Evolutionary conservation across 2,797 vertebrate species (phyloP), one percentile per base, ranked within the genome.

Genomic region (Ambastaia sidthimunki): DNA sequence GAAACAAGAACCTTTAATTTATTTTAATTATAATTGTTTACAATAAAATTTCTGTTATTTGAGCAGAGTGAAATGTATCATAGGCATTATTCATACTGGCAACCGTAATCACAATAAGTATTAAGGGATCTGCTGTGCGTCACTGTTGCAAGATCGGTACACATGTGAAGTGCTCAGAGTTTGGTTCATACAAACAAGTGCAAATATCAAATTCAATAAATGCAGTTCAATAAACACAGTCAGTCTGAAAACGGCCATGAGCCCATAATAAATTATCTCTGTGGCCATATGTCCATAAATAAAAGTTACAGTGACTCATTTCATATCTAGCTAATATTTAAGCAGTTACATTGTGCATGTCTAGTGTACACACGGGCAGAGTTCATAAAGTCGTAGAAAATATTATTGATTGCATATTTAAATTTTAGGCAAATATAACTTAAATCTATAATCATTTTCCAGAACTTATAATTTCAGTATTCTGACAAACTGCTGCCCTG

Each of bases 171-270:
- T 78, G 74, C 62, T 57, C 59, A 9, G 7, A 78, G 54, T 70
- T 78, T 41, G 66, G 55, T 71, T 71, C 63, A 54, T 57, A 54
- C 57, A 65, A 71, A 78, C 41, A 71, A 4, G 11, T 73, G 48
- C 57, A 54, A 84, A 74, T 69, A 57, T 70, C 11, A 57, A 67
- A 71, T 71, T 18, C 7, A 71, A 78, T 7, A 37, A 34, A 70
- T 23, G 9, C 11, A 31, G 59, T 62, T 62, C 13, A 16, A 16
- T 28, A 60, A 60, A 13, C 59, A 54, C 18, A 7, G 25, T 62
- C 13, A 62, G 57, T 59, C 21, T 28, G 50, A 34, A 9, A 54
- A 54, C 19, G 13, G 48, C 25, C 18, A 65, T 10, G 1, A n/a
- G 2, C 12, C 55, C 50, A 16, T 23, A 25, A 44, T 25, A 68